phyloP scores from a whole-genome alignment of 1,140 invertebrate species.

The Mya arenaria region DNA sequence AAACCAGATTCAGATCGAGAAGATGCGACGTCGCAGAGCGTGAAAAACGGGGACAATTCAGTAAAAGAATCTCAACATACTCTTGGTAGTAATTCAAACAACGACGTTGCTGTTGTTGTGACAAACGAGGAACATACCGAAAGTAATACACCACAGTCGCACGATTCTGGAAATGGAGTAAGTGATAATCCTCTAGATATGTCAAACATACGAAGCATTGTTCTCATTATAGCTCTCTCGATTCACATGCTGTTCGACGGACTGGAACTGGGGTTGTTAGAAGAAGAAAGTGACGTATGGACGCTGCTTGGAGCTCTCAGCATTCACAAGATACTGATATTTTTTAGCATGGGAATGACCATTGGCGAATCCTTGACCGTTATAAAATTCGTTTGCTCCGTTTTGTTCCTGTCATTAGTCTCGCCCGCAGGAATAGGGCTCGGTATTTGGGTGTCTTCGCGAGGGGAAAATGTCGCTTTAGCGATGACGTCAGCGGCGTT shows the following conservation, averaged over 20 bases:
- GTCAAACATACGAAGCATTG: slow-evolving; percentile 66
- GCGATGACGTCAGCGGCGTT: slow-evolving; percentile 81
- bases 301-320: slow-evolving; percentile 84
- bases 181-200: background rate
- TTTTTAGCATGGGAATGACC: slow-evolving; percentile 88
- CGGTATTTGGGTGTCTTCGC: slow-evolving; percentile 82
- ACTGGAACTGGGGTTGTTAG: slow-evolving; percentile 69
- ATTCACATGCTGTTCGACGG: slow-evolving; percentile 77
- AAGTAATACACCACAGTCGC: background rate
- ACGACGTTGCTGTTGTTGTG: background rate
- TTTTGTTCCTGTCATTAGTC: slow-evolving; percentile 85
- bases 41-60: background rate
- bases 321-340: slow-evolving; percentile 89
- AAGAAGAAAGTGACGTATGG: slow-evolving; percentile 84
- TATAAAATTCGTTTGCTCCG: slow-evolving; percentile 69
- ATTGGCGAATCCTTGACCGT: slow-evolving; percentile 85
- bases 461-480: slow-evolving; percentile 56
- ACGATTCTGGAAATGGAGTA: background rate
- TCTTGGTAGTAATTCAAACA: background rate
- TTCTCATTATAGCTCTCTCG: slow-evolving; percentile 70
- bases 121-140: background rate
- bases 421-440: slow-evolving; percentile 85
- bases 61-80: no score
- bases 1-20: background rate
- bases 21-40: background rate